Percentiles rank a stretch among this genome's conserved stretches.
Conservation (phyloP, 2,888 invertebrate species). For the Tenthredo mesomela region DNA sequence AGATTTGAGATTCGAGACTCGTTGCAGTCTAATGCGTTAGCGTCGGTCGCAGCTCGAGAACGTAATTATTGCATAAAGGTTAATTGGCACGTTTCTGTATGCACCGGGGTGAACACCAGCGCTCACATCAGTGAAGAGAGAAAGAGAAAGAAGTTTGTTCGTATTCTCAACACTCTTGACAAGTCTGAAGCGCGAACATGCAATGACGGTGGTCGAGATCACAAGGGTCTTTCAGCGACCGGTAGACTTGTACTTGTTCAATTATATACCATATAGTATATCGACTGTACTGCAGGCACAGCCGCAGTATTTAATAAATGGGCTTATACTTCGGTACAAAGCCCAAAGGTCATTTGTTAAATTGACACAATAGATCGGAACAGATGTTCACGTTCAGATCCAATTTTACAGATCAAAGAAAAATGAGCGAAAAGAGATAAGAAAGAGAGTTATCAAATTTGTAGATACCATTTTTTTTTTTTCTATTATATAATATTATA, state of each 20-base stretch:
- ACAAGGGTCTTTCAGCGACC: conserved; percentile 3
- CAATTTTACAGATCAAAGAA: background rate
- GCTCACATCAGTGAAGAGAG: background rate
- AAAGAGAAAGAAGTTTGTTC: background rate
- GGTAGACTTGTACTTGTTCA: conserved; percentile 16
- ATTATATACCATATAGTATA: background rate
- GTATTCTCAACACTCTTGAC: background rate
- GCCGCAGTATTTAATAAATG: conserved; percentile 5
- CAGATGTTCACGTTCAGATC: background rate
- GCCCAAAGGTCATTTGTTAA: background rate
- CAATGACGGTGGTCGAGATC: conserved; percentile 9
- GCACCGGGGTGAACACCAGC: background rate
- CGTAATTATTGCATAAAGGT: conserved; percentile 46
- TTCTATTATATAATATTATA: background rate
- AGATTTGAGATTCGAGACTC: background rate
- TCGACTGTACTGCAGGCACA: background rate
- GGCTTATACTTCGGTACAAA: background rate
- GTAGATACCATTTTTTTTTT: background rate
- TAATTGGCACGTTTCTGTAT: conserved; percentile 25
- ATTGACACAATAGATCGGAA: conserved; percentile 21
- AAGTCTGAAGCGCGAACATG: background rate
- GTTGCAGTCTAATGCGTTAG: background rate
- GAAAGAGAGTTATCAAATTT: background rate
- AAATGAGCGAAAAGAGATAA: too few relatives aligned
- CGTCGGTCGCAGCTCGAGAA: conserved; percentile 13